phyloP scores from a whole-genome alignment of 2,888 invertebrate species.

The Agrilus cyanescens region DNA sequence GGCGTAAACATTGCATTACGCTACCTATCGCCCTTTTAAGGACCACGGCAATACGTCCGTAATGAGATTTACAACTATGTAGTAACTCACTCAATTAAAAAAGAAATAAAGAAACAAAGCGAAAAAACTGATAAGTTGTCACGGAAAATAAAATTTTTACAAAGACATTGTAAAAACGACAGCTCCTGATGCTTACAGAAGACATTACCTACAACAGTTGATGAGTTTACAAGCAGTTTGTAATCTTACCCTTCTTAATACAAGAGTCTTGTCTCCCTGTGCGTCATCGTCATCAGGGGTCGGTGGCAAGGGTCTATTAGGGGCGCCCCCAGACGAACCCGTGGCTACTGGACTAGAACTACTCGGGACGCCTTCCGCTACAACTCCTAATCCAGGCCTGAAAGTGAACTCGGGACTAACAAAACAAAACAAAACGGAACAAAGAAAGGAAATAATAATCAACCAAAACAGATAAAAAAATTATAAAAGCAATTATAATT shows the following conservation, averaged over 20 bases:
- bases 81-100: no score
- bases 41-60: no score
- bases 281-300: conserved; percentile 83
- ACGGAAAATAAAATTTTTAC: no score
- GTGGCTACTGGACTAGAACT: conserved; percentile 36
- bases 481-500: not conserved
- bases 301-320: conserved; percentile 86
- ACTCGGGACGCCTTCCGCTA: conserved; percentile 42
- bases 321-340: conserved; percentile 53
- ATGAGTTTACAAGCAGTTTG: not conserved
- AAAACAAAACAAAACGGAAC: conserved; percentile 26
- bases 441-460: conserved; percentile 16
- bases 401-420: conserved; percentile 75
- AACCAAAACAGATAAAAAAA: conserved; percentile 12
- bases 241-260: conserved; percentile 78
- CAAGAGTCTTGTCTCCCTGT: conserved; percentile 74
- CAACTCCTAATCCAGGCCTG: conserved; percentile 58
- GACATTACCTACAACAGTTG: not conserved
- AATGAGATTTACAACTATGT: no score
- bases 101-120: no score
- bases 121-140: no score
- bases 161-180: no score
- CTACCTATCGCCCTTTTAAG: no score
- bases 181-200: no score
- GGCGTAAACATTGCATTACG: no score